Conservation (phyloP, 2,888 invertebrate species). For the Nomada fucata region DNA sequence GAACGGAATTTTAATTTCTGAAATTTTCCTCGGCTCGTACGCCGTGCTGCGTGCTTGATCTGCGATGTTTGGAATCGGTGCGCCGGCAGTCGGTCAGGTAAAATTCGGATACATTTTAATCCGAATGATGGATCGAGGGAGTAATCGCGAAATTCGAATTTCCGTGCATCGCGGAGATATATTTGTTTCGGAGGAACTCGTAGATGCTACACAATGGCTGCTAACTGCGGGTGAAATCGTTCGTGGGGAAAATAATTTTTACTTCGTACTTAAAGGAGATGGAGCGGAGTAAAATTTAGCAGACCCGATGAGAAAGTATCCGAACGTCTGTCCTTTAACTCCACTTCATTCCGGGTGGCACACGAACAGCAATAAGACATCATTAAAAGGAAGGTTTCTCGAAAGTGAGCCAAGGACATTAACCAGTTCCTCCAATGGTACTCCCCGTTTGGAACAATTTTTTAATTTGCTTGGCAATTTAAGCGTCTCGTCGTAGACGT, state of each 20-base stretch:
- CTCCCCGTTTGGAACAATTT: not conserved
- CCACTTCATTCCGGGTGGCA: not conserved
- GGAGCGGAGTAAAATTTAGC: not conserved
- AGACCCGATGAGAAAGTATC: not conserved
- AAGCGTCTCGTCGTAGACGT: too few relatives aligned
- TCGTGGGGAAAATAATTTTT: not conserved
- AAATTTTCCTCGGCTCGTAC: not conserved
- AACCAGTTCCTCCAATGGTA: not conserved
- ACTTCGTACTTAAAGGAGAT: not conserved
- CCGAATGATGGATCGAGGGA: too few relatives aligned
- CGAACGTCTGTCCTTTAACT: slow-evolving; percentile 1
- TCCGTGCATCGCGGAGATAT: too few relatives aligned
- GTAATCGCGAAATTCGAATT: too few relatives aligned
- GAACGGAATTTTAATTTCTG: not conserved
- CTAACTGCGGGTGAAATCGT: not conserved
- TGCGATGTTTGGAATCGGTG: too few relatives aligned
- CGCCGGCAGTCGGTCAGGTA: too few relatives aligned
- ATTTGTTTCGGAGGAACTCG: too few relatives aligned
- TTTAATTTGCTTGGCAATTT: not conserved
- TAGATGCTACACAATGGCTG: too few relatives aligned
- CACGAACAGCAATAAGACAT: slow-evolving; percentile 2
- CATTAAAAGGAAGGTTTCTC: slow-evolving; percentile 13
- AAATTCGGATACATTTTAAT: too few relatives aligned
- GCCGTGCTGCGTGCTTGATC: too few relatives aligned
- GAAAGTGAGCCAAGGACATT: slow-evolving; percentile 21